These are phyloP conservation scores for Eristalis arbustorum DNA, from an alignment of 2,888 invertebrate genomes.

Conservation along the genomic window DNA sequence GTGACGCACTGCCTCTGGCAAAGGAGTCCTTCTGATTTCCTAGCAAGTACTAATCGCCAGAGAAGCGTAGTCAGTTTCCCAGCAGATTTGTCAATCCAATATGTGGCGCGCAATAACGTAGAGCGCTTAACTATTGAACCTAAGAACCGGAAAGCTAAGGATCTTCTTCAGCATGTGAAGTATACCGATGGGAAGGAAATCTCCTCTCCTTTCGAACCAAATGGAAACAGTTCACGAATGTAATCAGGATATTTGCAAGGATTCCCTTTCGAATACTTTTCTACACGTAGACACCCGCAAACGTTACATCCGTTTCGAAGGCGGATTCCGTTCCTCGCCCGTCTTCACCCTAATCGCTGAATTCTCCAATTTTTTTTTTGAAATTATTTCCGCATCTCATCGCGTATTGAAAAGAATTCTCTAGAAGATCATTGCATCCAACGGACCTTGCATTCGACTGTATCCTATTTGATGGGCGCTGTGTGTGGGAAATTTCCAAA, in stretches of 20 bases:
- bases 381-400: conserved; percentile 18
- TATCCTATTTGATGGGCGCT: neutral
- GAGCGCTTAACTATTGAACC: no score
- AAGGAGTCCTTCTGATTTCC: no score
- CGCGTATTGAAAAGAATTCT: conserved; percentile 35
- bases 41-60: no score
- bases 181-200: neutral
- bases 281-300: neutral
- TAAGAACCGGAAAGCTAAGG: neutral
- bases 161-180: no score
- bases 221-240: neutral
- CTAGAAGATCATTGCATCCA: conserved; percentile 18
- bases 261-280: neutral
- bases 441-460: conserved; percentile 25
- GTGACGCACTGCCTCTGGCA: no score
- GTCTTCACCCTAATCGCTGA: neutral
- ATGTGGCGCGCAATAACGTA: no score
- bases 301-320: neutral
- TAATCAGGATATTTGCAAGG: neutral
- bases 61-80: no score
- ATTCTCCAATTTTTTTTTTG: neutral
- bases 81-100: no score
- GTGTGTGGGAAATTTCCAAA: neutral
- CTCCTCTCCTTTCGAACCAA: neutral
- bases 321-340: neutral